phyloP scores from a whole-genome alignment of 2,797 vertebrate species.

The Scolopax bukidnonensis region DNA sequence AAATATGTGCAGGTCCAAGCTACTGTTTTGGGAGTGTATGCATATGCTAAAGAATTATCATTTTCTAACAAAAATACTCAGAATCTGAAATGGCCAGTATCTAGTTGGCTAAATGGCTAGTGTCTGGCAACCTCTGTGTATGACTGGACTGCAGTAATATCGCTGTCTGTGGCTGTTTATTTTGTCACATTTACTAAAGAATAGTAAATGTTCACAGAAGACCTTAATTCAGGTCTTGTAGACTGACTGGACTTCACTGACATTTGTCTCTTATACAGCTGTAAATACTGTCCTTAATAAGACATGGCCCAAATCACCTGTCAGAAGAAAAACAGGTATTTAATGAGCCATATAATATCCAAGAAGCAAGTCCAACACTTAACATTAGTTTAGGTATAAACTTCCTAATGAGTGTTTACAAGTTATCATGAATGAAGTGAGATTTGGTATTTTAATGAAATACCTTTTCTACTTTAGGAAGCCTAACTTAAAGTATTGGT shows the following conservation, averaged over 20 bases:
- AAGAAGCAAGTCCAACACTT: neutral
- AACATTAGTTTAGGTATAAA: neutral
- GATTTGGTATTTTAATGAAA: constrained; percentile 19
- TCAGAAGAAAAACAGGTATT: neutral
- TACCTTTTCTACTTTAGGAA: neutral
- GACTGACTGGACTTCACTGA: neutral
- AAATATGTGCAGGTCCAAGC: neutral
- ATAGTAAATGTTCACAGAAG: neutral
- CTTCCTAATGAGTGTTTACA: neutral
- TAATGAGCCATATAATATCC: neutral
- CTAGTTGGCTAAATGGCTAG: neutral
- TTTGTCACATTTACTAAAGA: neutral
- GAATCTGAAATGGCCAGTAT: neutral
- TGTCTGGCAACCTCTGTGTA: neutral
- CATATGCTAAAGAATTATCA: neutral
- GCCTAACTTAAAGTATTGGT: neutral
- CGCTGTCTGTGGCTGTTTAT: neutral
- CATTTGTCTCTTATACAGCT: neutral
- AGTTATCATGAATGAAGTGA: neutral
- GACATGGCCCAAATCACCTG: neutral
- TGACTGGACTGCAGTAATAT: neutral
- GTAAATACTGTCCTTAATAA: neutral
- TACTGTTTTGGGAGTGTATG: neutral
- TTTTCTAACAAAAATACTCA: neutral
- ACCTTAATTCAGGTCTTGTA: neutral